Percentiles rank a stretch among this genome's conserved stretches.
Evolutionary conservation across 2,113 vertebrate species (phyloP).

Genomic region (Microtus montanus): DNA sequence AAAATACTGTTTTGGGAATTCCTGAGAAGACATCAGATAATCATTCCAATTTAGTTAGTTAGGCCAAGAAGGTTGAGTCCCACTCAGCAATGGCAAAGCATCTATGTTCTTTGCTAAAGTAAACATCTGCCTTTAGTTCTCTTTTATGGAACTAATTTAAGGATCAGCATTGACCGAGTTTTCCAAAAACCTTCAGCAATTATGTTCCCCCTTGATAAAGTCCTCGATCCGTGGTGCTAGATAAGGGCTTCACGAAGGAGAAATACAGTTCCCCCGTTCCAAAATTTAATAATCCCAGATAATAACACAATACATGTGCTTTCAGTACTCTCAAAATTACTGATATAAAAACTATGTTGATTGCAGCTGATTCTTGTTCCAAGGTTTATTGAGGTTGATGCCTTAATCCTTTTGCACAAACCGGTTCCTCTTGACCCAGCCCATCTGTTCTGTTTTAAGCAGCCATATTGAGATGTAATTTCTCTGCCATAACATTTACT

Average conservation of each 20-base stretch:
- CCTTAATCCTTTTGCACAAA: constrained; percentile 31
- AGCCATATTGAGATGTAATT: constrained; percentile 16
- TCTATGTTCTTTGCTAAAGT: not conserved
- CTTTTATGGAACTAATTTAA: not conserved
- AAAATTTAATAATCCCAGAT: not conserved
- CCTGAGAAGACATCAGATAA: not conserved
- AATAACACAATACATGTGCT: not conserved
- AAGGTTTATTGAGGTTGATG: constrained; percentile 19
- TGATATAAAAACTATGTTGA: constrained; percentile 8
- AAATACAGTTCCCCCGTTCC: not conserved
- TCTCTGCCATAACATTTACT: not conserved
- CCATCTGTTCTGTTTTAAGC: constrained; percentile 52
- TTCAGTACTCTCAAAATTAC: not conserved
- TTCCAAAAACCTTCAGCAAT: not conserved
- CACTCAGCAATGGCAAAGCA: no score
- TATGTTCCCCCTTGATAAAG: not conserved
- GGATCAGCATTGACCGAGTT: not conserved
- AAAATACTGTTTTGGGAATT: not conserved
- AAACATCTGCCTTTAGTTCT: not conserved
- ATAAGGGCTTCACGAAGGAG: not conserved
- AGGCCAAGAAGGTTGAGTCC: not conserved
- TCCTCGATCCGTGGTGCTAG: not conserved
- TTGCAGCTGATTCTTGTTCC: not conserved
- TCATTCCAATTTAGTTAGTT: not conserved
- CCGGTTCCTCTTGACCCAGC: not conserved